Conservation (phyloP, 2,113 vertebrate species). For the Xyrauchen texanus region DNA sequence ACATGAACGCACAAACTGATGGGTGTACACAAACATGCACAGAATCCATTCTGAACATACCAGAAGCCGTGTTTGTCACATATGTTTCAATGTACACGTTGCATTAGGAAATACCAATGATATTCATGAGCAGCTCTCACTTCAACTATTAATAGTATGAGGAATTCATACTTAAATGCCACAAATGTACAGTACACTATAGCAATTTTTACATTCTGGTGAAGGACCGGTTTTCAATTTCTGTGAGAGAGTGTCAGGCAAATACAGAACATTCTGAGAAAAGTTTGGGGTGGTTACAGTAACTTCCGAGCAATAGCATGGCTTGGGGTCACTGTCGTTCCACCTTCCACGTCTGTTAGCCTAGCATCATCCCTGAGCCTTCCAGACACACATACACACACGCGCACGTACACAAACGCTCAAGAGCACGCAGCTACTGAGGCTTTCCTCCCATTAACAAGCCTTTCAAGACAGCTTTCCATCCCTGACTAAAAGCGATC, state of each 20-base stretch:
- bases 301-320: slow-evolving; percentile 55
- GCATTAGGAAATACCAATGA: too few species aligned
- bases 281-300: slow-evolving; percentile 28
- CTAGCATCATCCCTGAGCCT: slow-evolving; percentile 72
- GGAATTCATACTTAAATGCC: slow-evolving; percentile 24
- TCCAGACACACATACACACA: slow-evolving; percentile 42
- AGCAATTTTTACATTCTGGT: background rate
- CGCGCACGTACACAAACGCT: slow-evolving; percentile 38
- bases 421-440: slow-evolving; percentile 64
- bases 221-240: background rate
- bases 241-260: slow-evolving; percentile 24
- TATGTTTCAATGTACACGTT: background rate
- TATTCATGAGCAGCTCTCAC: background rate
- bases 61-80: background rate
- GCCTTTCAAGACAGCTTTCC: slow-evolving; percentile 73
- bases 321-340: slow-evolving; percentile 71
- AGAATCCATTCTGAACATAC: slow-evolving; percentile 1
- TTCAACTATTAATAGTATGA: background rate
- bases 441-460: slow-evolving; percentile 68
- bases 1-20: slow-evolving; percentile 51
- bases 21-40: background rate
- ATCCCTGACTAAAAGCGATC: slow-evolving; percentile 75
- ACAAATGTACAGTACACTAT: background rate
- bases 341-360: slow-evolving; percentile 72
- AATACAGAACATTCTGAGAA: slow-evolving; percentile 29